These are phyloP conservation scores for Ceratothoa steindachneri DNA, from an alignment of 2,888 invertebrate genomes.

Conservation along the genomic window DNA sequence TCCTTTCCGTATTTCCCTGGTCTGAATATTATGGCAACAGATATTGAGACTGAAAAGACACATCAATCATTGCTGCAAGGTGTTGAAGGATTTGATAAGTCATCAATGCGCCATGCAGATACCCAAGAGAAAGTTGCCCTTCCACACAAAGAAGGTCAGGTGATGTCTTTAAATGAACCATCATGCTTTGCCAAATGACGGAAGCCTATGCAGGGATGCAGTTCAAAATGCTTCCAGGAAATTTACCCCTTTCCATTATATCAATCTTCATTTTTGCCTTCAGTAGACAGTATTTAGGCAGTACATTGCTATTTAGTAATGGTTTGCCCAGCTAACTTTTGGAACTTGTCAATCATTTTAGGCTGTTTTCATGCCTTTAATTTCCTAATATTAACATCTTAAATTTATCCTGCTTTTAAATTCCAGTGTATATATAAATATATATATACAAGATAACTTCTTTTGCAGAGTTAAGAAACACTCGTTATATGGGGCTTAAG, in stretches of 20 bases:
- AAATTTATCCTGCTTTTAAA: no score
- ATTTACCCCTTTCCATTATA: no score
- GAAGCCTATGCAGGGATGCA: background rate
- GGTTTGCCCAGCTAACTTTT: no score
- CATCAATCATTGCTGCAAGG: slow-evolving; percentile 49
- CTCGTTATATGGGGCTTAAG: background rate
- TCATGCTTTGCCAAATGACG: background rate
- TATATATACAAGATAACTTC: background rate
- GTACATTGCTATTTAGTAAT: no score
- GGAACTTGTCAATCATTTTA: no score
- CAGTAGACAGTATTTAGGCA: no score
- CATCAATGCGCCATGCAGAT: slow-evolving; percentile 42
- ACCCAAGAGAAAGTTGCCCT: slow-evolving; percentile 49
- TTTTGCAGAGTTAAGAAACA: background rate
- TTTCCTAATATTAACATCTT: no score
- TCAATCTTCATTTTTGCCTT: no score
- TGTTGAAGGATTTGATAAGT: slow-evolving; percentile 48
- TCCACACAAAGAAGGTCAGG: slow-evolving; percentile 49
- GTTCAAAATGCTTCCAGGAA: background rate
- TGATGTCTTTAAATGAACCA: background rate
- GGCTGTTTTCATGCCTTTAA: no score
- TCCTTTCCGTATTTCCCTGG: no score
- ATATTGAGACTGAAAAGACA: slow-evolving; percentile 49
- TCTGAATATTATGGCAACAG: no score
- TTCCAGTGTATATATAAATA: no score